A percentile compares a stretch with the other conserved stretches of the same genome.
Evolutionary conservation across 1,140 invertebrate species (phyloP).

Genomic region (Hormaphis cornu): DNA sequence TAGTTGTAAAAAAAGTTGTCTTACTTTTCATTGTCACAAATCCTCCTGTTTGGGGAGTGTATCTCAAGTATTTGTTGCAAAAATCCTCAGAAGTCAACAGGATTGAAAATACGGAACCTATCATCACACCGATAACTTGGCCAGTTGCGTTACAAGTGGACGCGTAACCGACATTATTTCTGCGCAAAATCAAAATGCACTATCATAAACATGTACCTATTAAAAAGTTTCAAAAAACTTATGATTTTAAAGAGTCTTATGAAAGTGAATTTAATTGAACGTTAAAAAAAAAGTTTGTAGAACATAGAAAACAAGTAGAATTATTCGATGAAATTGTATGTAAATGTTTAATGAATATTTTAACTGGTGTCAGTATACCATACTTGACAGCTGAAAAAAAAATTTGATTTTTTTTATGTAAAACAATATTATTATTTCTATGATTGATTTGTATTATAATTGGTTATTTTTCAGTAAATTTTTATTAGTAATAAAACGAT

Average conservation of each 20-base stretch:
- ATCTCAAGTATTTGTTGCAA: conserved; percentile 85
- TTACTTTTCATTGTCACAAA: conserved; percentile 75
- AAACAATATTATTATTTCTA: background rate
- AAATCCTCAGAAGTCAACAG: conserved; percentile 91
- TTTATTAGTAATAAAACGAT: background rate
- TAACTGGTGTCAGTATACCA: background rate
- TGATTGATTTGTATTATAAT: background rate
- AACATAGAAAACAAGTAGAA: too few relatives aligned
- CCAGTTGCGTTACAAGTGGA: conserved; percentile 98
- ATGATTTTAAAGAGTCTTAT: too few relatives aligned
- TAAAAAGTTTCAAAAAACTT: too few relatives aligned
- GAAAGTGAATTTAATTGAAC: too few relatives aligned
- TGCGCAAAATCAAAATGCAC: conserved; percentile 37
- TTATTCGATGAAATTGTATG: too few relatives aligned
- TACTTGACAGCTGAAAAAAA: background rate
- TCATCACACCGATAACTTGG: conserved; percentile 93
- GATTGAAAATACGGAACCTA: conserved; percentile 94
- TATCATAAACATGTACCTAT: too few relatives aligned
- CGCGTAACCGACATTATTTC: conserved; percentile 91
- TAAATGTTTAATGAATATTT: too few relatives aligned
- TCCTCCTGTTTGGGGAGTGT: conserved; percentile 54
- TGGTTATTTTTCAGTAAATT: background rate
- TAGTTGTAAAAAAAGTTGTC: too few relatives aligned
- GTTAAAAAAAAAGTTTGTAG: background rate
- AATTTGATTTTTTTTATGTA: background rate